A percentile compares a stretch with the other conserved stretches of the same genome.
These are phyloP conservation scores for Drosophila cyrtoloma DNA, from an alignment of 2,888 invertebrate species.

Conservation along the genomic window DNA sequence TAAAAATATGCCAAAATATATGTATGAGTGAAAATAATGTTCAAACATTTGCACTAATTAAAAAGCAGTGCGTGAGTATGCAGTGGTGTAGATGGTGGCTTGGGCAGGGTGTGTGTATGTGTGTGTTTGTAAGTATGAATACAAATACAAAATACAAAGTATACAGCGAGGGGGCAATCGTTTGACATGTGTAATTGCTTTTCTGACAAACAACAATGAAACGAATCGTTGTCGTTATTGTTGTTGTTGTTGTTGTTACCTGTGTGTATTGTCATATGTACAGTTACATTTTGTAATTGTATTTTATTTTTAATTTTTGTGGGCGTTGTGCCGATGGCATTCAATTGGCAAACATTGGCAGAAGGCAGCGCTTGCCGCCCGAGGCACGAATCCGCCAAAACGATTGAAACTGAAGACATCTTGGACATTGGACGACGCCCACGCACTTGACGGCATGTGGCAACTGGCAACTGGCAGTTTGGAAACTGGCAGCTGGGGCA, in stretches of 20 bases:
- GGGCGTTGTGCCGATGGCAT: conserved; percentile 56
- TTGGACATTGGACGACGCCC: conserved; percentile 63
- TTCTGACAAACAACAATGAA: conserved; percentile 49
- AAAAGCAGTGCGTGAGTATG: conserved; percentile 41
- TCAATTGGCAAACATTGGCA: conserved; percentile 67
- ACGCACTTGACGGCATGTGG: conserved; percentile 50
- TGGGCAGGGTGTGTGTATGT: neutral
- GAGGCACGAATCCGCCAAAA: conserved; percentile 47
- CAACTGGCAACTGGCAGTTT: conserved; percentile 46
- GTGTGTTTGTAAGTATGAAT: conserved; percentile 22
- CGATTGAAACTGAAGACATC: conserved; percentile 71
- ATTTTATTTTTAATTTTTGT: conserved; percentile 30
- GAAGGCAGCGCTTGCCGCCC: conserved; percentile 36
- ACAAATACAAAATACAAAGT: conserved; percentile 50
- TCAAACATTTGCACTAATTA: conserved; percentile 77
- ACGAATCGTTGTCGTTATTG: conserved; percentile 27
- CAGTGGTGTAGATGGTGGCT: neutral
- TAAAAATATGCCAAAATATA: conserved; percentile 54
- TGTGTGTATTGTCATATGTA: conserved; percentile 40
- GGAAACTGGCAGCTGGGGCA: conserved; percentile 58
- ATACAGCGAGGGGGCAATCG: conserved; percentile 33
- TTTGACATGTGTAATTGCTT: conserved; percentile 76
- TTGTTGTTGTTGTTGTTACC: conserved; percentile 24
- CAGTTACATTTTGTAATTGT: conserved; percentile 44
- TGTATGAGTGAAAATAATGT: conserved; percentile 71